Evolutionary conservation across 2,113 vertebrate species (phyloP).

Genomic region (Chamaetylas fuelleborni): DNA sequence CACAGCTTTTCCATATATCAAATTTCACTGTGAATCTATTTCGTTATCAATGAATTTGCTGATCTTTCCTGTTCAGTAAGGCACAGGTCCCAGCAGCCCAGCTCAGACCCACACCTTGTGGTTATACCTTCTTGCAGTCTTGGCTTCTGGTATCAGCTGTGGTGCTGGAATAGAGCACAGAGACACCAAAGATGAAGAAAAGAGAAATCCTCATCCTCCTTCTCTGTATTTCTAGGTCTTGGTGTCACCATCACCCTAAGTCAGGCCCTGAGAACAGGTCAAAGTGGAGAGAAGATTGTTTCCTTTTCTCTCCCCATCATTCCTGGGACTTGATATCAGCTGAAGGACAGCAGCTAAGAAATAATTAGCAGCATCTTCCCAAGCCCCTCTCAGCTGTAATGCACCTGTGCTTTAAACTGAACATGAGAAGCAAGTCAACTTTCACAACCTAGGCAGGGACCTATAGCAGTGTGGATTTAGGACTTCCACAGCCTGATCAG

Average conservation of each 20-base stretch:
- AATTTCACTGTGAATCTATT: not conserved
- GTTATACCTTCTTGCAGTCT: not conserved
- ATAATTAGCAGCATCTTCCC: not conserved
- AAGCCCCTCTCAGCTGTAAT: not conserved
- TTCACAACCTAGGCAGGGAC: not conserved
- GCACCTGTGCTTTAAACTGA: not conserved
- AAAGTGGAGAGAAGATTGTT: fast-evolving
- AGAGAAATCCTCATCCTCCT: not conserved
- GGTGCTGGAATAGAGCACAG: no score
- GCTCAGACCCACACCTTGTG: not conserved
- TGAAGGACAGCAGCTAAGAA: not conserved
- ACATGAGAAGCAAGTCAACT: not conserved
- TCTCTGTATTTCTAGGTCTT: not conserved
- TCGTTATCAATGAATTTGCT: not conserved
- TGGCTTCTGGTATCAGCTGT: not conserved
- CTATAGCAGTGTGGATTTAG: not conserved
- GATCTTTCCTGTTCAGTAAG: not conserved
- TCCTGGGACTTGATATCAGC: not conserved
- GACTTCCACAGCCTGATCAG: not conserved
- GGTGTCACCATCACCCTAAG: not conserved
- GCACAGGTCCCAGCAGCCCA: not conserved
- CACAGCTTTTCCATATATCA: not conserved
- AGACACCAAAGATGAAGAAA: not conserved
- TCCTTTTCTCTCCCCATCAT: not conserved
- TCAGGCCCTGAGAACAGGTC: not conserved